Percentiles rank a stretch among this genome's conserved stretches.
Conservation (phyloP, 2,888 invertebrate species). For the Entomobrya proxima region DNA sequence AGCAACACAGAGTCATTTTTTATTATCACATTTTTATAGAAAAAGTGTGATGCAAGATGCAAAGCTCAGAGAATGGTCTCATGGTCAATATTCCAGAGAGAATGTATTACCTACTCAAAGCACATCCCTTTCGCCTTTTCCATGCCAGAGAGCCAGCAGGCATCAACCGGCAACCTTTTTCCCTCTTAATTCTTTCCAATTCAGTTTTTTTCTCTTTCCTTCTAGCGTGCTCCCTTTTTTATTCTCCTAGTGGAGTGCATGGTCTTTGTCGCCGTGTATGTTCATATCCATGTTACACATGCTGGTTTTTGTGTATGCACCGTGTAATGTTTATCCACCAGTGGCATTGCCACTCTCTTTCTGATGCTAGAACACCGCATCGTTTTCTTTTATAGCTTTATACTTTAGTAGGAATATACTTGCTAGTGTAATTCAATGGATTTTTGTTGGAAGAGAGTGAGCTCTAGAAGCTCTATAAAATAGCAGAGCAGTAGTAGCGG, state of each 20-base stretch:
- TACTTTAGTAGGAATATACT: no score
- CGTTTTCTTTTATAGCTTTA: not conserved
- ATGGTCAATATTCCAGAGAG: conserved; percentile 34
- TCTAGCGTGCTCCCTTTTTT: conserved; percentile 26
- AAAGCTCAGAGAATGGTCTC: no score
- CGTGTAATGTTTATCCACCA: not conserved
- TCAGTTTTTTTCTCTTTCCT: no score
- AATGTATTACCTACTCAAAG: not conserved
- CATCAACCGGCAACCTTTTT: conserved; percentile 62
- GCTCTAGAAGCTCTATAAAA: not conserved
- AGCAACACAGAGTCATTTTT: no score
- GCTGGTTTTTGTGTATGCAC: not conserved
- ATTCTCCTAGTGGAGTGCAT: conserved; percentile 19
- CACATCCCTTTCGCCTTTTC: conserved; percentile 1
- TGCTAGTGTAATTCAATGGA: conserved; percentile 6
- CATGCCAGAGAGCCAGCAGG: not conserved
- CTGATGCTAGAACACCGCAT: conserved; percentile 49
- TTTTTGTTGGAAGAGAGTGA: conserved; percentile 57
- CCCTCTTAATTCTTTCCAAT: conserved; percentile 52
- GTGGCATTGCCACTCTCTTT: conserved; percentile 1
- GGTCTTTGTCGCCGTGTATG: not conserved
- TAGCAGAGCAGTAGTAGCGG: no score
- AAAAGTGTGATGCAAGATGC: conserved; percentile 28
- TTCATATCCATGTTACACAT: not conserved
- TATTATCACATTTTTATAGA: no score